Percentiles rank a stretch among this genome's conserved stretches.
phyloP scores from a whole-genome alignment of 2,888 invertebrate genomes.

The Sphaerophoria taeniata region DNA sequence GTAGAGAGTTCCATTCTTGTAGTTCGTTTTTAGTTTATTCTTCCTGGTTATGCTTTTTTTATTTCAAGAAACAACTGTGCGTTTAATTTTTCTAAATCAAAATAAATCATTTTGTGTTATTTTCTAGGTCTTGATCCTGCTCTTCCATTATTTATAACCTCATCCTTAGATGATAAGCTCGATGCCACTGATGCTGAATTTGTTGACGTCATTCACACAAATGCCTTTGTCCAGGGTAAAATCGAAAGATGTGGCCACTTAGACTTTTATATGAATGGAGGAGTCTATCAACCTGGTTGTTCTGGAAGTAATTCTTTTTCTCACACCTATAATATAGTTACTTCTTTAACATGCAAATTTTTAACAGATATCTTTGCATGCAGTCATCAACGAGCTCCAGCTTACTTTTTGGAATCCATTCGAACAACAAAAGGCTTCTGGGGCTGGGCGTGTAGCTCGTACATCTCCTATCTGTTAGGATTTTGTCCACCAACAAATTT shows the following conservation, averaged over 20 bases:
- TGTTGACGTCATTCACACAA: conserved; percentile 89
- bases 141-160: conserved; percentile 86
- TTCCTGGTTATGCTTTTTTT: no score
- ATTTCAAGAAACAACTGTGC: no score
- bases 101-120: not conserved
- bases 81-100: conserved; percentile 83
- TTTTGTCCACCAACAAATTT: conserved; percentile 84
- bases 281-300: conserved; percentile 88
- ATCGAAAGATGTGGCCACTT: conserved; percentile 87
- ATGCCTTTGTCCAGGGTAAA: conserved; percentile 88
- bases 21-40: no score
- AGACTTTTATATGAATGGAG: conserved; percentile 90
- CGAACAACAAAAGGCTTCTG: conserved; percentile 86
- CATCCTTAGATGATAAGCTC: conserved; percentile 84
- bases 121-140: conserved; percentile 85
- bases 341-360: not conserved
- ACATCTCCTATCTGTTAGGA: conserved; percentile 85
- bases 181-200: conserved; percentile 87
- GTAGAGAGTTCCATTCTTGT: not conserved
- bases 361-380: conserved; percentile 85
- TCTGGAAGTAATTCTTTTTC: conserved; percentile 47
- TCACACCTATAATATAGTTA: not conserved
- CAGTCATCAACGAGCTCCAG: conserved; percentile 86
- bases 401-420: conserved; percentile 87
- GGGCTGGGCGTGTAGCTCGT: conserved; percentile 87